Evolutionary conservation across 2,113 vertebrate genomes (phyloP), one percentile per base, ranked within the genome.

Genomic region (Toxostoma redivivum): DNA sequence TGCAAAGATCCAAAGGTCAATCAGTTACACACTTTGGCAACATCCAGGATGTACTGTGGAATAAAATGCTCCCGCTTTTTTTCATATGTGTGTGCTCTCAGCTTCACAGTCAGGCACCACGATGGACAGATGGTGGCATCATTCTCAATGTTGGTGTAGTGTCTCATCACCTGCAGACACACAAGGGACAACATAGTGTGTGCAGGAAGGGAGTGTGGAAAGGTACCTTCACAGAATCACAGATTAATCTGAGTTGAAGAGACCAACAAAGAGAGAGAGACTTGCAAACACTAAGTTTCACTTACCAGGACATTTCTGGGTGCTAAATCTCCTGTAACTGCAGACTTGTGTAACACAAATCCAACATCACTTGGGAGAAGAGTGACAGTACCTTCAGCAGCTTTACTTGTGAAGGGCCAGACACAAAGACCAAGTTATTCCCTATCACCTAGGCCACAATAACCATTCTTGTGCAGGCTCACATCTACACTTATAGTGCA

Each of bases 101-200:
- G 98, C 72, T 96, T 98, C 80, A 99, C 93, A 6, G 97, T 99
- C 91, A 99, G 95, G 91, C 98, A 99, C 98, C 99, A 99, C 4
- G 99, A 98, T 0, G 98, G 99, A 71, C 98, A 98, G 71, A 99
- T 81, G 17, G 98, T 98, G 79, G 64, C 94, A 35, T 98, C 98
- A 42, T 98, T 97, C 31, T 98, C 96, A 9, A 97, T 87, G 24
- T 98, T 97, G 40, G 35, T 95, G 89, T 97, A 97, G 81, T 97
- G 96, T 88, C 95, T 97, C 92, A 98, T 95, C 37, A 98, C 97
- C 98, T 98, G 93, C 27, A 76, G 38, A 60, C 35, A 89, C 1
- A 10, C 33, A 86, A 81, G 53, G 9, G 25, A 86, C 38, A 94
- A 51, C 71, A 65, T 54, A 78, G 30, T 7, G 11, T 18, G 24